Conservation (phyloP, 53 echinoderm and acorn worm genomes). For the Zoroaster sp. region DNA sequence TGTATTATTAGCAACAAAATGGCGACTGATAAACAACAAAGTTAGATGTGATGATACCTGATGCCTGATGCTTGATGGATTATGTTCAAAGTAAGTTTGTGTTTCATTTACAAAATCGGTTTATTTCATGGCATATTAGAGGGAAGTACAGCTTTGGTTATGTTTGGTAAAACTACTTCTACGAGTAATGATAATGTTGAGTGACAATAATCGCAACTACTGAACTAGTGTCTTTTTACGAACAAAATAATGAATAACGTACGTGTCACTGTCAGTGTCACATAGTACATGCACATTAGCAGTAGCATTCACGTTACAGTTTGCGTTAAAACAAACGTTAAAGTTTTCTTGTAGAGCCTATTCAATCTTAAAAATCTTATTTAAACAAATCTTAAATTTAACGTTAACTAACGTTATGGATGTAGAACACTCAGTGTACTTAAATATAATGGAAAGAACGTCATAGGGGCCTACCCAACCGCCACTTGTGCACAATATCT, state of each 20-base stretch:
- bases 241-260: background rate
- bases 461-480: no score
- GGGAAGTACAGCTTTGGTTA: background rate
- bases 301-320: no score
- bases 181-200: background rate
- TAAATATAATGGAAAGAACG: no score
- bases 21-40: constrained; percentile 38
- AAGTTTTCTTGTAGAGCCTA: no score
- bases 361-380: no score
- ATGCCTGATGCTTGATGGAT: no score
- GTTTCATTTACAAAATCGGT: background rate
- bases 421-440: no score
- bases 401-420: no score
- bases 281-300: background rate
- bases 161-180: background rate
- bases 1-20: constrained; percentile 40
- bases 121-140: background rate
- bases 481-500: no score
- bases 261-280: background rate
- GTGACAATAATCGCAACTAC: background rate
- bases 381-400: no score
- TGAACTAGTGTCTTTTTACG: background rate
- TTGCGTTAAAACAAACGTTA: no score
- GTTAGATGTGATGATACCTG: no score
- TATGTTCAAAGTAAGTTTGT: background rate